Evolutionary conservation across 2,888 invertebrate genomes (phyloP), one percentile per base, ranked within the genome.

Genomic region (Heteromyza rotundicornis): DNA sequence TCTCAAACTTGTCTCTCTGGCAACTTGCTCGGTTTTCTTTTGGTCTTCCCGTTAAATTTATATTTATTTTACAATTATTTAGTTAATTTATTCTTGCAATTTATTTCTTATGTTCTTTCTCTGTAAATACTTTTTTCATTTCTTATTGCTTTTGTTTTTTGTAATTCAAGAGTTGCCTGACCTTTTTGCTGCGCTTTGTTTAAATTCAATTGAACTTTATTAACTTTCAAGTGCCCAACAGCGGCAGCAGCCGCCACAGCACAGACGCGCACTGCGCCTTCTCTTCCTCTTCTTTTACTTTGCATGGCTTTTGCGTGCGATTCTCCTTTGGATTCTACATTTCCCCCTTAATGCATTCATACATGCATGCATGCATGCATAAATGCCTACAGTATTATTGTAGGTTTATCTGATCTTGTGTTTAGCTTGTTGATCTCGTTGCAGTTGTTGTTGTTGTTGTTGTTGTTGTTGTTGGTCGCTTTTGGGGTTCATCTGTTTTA

Each of bases 151-250:
- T n/a, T 50, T 22, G n/a, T n/a, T 24, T 56, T 44, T 47, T 47
- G 17, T 2, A 36, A 40, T 17, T n/a, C 36, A 27, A 49, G 57
- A 24, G 67, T 70, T 63, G 67, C 68, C 70, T 71, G 69, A 67
- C 68, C 65, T 68, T 66, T 57, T 54, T 51, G 60, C 49, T 40
- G 57, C 47, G 64, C 73, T 75, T 75, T 74, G 74, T 75, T 74
- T 72, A 75, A 74, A 74, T 74, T 74, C 74, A 75, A 74, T 74
- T 74, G 74, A 74, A 74, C 75, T 75, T 75, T 70, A 74, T 74
- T 75, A 75, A 73, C 66, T 69, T 47, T 40, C 52, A 49, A 51
- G 52, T 55, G 36, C 56, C 63, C 53, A 20, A 35, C 19, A 7
- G 16, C 53, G 60, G 60, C n/a, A 72, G 72, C 72, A n/a, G n/a